Conservation (phyloP, 1,140 invertebrate species). For the Lasaia peninsularis region DNA sequence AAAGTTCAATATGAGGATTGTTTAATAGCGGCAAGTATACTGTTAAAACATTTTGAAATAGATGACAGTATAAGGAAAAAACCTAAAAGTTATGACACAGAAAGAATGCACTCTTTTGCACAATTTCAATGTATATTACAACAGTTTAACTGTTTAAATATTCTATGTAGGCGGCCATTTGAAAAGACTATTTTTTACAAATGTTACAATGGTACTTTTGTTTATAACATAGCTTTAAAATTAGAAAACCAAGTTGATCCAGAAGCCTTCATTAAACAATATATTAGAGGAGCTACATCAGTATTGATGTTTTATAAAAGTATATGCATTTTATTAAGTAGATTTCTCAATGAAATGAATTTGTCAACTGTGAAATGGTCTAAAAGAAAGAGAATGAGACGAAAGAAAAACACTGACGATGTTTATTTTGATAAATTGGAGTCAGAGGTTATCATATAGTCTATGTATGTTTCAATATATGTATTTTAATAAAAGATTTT, state of each 20-base stretch:
- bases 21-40: slow-evolving; percentile 77
- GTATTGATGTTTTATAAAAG: slow-evolving; percentile 70
- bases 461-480: background rate
- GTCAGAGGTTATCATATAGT: slow-evolving; percentile 56
- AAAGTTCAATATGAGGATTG: slow-evolving; percentile 78
- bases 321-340: slow-evolving; percentile 45
- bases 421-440: slow-evolving; percentile 61
- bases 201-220: slow-evolving; percentile 84
- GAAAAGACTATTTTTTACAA: slow-evolving; percentile 74
- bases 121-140: slow-evolving; percentile 84
- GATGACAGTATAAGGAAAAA: slow-evolving; percentile 78
- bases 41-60: slow-evolving; percentile 82
- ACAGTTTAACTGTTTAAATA: slow-evolving; percentile 81
- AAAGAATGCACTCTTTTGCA: slow-evolving; percentile 82
- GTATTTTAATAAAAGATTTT: background rate
- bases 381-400: slow-evolving; percentile 36
- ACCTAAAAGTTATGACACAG: slow-evolving; percentile 79
- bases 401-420: slow-evolving; percentile 41
- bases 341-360: slow-evolving; percentile 37
- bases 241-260: slow-evolving; percentile 77
- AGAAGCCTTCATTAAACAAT: slow-evolving; percentile 71
- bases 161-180: slow-evolving; percentile 79
- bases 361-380: slow-evolving; percentile 34
- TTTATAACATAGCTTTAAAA: slow-evolving; percentile 84
- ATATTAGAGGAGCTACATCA: slow-evolving; percentile 71